These are phyloP conservation scores for Resseliella maxima DNA, from an alignment of 2,888 invertebrate species.

Conservation along the genomic window DNA sequence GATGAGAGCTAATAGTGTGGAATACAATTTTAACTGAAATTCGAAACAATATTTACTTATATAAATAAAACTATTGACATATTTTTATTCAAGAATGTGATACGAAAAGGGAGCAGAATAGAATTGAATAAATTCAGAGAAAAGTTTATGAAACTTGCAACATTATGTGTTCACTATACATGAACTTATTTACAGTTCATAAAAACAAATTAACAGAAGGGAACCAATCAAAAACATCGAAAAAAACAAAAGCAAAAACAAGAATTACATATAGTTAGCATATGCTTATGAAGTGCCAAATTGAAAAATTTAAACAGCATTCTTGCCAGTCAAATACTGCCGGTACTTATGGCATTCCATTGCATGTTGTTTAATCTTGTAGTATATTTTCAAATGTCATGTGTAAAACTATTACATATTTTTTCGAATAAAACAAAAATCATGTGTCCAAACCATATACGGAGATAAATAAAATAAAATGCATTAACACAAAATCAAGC, in stretches of 20 bases:
- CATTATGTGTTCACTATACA: neutral
- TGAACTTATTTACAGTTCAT: neutral
- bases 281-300: conserved; percentile 41
- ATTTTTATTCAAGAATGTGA: neutral
- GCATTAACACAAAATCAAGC: neutral
- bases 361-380: conserved; percentile 3
- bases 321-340: neutral
- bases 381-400: conserved; percentile 11
- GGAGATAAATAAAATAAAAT: neutral
- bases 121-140: neutral
- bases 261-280: neutral
- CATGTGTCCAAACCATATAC: neutral
- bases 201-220: neutral
- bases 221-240: neutral
- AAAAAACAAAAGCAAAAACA: neutral
- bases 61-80: too few relatives aligned
- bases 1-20: too few relatives aligned
- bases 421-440: neutral
- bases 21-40: too few relatives aligned
- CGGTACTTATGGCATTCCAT: neutral
- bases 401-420: neutral
- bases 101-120: neutral
- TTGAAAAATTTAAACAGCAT: neutral
- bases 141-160: neutral
- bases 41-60: too few relatives aligned